Base-by-base conservation (phyloP, 2,797 vertebrate genomes). In the Micrastur ruficollis region DNA sequence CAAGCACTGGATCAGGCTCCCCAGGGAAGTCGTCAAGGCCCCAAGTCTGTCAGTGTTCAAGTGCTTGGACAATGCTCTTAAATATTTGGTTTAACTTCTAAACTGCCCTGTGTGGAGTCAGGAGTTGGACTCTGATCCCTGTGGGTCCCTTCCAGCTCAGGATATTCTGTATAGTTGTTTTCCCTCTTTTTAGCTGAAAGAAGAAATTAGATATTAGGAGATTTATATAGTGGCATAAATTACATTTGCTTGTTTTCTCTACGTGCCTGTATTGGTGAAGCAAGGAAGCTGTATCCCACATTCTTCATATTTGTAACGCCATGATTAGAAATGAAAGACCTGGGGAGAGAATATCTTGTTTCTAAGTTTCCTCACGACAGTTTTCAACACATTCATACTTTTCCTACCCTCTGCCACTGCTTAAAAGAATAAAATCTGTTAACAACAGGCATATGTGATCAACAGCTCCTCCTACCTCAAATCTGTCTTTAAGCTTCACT, bases 381-480 rank as follows among this genome's bases (percentile, higher is more conserved):
- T 92, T 90, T 94, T 95, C 49, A 82, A 89, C 12, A n/a, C 29
- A 6, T 71, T 83, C 5, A 27, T 83, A 68, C 79, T 94, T 87
- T 86, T 55, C 86, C 82, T 95, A 91, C 65, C 92, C 83, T 95
- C 67, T 96, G 75, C 75, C 27, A 29, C 53, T 27, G 8, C 79
- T 89, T 93, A 89, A 92, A 95, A 95, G 84, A 93, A 86, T 96
- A 92, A 92, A 95, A 91, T 89, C 81, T 92, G 95, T 87, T 94
- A 96, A 74, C 94, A 95, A 95, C 95, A 81, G 94, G 65, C 96
- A 86, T 95, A 94, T 97, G 95, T 94, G 90, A 93, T 89, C 72
- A 96, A 92, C 95, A 96, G 78, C 89, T 95, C 92, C 93, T 91
- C 90, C 95, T 86, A 93, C 94, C 85, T 93, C 63, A 97, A 96